Evolutionary conservation across 2,888 invertebrate genomes (phyloP).

Genomic region (Leucophenga montana): DNA sequence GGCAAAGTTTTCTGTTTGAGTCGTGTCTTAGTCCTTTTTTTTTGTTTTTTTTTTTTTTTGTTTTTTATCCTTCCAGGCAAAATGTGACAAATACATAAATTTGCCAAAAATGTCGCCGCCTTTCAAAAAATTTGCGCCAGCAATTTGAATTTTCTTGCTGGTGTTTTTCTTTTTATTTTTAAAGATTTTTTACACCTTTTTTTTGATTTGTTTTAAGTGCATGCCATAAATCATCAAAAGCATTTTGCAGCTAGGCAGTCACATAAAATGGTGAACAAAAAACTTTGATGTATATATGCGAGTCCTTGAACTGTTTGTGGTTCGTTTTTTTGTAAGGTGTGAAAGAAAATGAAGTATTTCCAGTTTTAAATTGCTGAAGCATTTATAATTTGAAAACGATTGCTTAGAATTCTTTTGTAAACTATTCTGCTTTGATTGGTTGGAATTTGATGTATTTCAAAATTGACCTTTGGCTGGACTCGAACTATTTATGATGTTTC

Average conservation of each 20-base stretch:
- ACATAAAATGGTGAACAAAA: neutral
- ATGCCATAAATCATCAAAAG: slow-evolving; percentile 53
- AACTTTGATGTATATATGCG: neutral
- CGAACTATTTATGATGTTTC: too few relatives aligned
- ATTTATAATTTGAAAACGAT: too few relatives aligned
- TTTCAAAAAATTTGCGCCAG: slow-evolving; percentile 64
- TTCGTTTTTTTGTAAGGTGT: neutral
- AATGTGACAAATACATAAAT: slow-evolving; percentile 69
- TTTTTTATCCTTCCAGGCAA: slow-evolving; percentile 23
- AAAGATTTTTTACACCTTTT: slow-evolving; percentile 1
- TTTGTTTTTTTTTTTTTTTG: slow-evolving; percentile 31
- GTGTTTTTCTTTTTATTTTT: slow-evolving; percentile 15
- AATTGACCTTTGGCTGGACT: too few relatives aligned
- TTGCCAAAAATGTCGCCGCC: slow-evolving; percentile 69
- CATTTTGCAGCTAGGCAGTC: neutral
- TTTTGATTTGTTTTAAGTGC: slow-evolving; percentile 44
- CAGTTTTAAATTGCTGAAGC: too few relatives aligned
- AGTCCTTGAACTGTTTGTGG: neutral
- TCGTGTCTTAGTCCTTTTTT: slow-evolving; percentile 26
- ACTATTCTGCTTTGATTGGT: too few relatives aligned
- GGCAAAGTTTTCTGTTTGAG: slow-evolving; percentile 50
- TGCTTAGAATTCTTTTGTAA: too few relatives aligned
- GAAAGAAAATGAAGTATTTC: neutral
- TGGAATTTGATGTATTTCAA: too few relatives aligned
- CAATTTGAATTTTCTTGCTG: slow-evolving; percentile 59